phyloP scores from a whole-genome alignment of 2,113 vertebrate genomes.

The Colaptes auratus region DNA sequence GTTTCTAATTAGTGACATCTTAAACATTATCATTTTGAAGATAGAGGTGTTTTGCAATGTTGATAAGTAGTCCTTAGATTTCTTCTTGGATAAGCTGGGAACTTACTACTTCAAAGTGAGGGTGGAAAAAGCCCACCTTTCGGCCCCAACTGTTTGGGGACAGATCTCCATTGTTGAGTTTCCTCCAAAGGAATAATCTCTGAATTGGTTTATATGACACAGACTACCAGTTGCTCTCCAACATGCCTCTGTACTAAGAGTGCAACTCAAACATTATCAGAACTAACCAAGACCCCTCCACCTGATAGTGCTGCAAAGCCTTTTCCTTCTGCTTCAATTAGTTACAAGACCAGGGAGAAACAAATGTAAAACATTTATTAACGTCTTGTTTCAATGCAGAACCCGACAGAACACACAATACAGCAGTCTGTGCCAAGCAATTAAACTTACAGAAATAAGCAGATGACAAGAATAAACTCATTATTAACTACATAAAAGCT shows the following conservation, averaged over 20 bases:
- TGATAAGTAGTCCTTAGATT: not conserved
- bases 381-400: not conserved
- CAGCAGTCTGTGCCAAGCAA: slow-evolving; percentile 3
- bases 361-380: not conserved
- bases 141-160: not conserved
- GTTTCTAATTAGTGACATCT: not conserved
- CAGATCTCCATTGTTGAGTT: rapidly evolving
- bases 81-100: not conserved
- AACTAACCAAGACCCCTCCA: not conserved
- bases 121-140: not conserved
- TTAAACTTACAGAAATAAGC: not conserved
- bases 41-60: not conserved
- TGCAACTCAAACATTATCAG: rapidly evolving
- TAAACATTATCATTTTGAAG: not conserved
- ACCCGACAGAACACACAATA: not conserved
- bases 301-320: not conserved
- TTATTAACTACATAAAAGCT: slow-evolving; percentile 27
- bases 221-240: not conserved
- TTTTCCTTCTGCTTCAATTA: not conserved
- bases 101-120: not conserved
- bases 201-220: not conserved
- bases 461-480: slow-evolving; percentile 24
- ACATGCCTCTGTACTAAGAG: not conserved
- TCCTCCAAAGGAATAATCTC: not conserved
- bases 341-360: not conserved